phyloP scores from a whole-genome alignment of 2,888 invertebrate genomes.

The Sipha maydis region DNA sequence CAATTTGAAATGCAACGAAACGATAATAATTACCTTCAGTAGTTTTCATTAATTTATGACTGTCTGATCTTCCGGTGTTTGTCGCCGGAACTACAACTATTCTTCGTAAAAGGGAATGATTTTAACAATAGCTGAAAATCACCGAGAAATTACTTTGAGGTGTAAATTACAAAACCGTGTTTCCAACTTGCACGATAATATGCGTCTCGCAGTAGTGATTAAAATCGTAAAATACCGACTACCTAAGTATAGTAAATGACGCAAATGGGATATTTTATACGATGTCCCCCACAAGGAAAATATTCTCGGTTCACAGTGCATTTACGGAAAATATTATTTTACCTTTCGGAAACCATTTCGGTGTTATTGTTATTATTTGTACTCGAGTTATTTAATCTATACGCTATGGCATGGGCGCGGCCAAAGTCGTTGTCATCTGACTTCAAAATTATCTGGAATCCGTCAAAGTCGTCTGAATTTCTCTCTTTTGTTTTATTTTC shows the following conservation, averaged over 20 bases:
- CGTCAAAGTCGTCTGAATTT: conserved; percentile 15
- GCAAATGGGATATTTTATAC: no score
- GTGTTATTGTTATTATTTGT: neutral
- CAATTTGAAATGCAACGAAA: neutral
- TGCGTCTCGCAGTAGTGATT: neutral
- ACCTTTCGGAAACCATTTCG: neutral
- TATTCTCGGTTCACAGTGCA: no score
- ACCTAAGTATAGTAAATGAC: no score
- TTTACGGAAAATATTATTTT: neutral
- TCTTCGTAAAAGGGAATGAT: neutral
- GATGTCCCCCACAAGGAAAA: no score
- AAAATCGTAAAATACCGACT: neutral
- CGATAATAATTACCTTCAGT: neutral
- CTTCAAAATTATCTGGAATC: conserved; percentile 10
- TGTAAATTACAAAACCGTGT: neutral
- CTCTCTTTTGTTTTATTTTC: conserved; percentile 19
- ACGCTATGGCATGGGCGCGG: neutral
- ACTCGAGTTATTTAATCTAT: conserved; percentile 14
- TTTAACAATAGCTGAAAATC: neutral
- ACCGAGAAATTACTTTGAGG: neutral
- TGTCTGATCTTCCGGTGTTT: conserved; percentile 8
- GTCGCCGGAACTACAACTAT: neutral
- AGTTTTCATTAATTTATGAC: conserved; percentile 4
- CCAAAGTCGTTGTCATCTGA: neutral
- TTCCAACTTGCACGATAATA: neutral